Evolutionary conservation across 2,888 invertebrate species (phyloP), one percentile per base, ranked within the genome.

Genomic region (Corythucha ciliata): DNA sequence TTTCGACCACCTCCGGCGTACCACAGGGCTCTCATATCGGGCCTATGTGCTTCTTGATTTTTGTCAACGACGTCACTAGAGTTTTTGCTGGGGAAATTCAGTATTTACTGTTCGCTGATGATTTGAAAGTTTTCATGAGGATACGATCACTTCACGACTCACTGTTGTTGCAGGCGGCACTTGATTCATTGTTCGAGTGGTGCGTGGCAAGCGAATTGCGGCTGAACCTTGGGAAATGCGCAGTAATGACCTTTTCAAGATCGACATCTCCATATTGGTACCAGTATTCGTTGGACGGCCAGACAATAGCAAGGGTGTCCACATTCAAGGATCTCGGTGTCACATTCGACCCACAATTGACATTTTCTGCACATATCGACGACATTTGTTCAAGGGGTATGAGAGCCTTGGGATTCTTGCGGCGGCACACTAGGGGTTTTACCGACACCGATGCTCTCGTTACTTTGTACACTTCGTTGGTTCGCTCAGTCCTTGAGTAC

Each of bases 401-500:
- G 39, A 39, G 39, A 20, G 12, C 12, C 22, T 5, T 39, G 4
- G 39, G 39, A 4, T 39, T 39, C 18, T 5, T 39, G 39, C 14
- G 12, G 18, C 39, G 39, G n/a, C 39, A 39, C 22, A 39, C 8
- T 7, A 39, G 39, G 7, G 39, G 21, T 7, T 39, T 39, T 22
- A 20, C 21, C 5, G 39, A 39, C 12, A 22, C 18, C 5, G 39
- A 39, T n/a, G 39, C 39, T 18, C 39, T 39, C 4, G 21, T 12
- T n/a, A n/a, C n/a, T n/a, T n/a, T n/a, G n/a, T n/a, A n/a, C n/a
- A n/a, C n/a, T n/a, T n/a, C n/a, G n/a, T n/a, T 6, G 39, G 39
- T 39, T 22, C 39, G 39, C 18, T 39, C 39, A 18, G 22, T 39
- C 39, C 39, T 39, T 4, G 39, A 39, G n/a, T 39, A 39, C 18